Evolutionary conservation across 2,888 invertebrate species (phyloP).

Genomic region (Pharmacophagus antenor): DNA sequence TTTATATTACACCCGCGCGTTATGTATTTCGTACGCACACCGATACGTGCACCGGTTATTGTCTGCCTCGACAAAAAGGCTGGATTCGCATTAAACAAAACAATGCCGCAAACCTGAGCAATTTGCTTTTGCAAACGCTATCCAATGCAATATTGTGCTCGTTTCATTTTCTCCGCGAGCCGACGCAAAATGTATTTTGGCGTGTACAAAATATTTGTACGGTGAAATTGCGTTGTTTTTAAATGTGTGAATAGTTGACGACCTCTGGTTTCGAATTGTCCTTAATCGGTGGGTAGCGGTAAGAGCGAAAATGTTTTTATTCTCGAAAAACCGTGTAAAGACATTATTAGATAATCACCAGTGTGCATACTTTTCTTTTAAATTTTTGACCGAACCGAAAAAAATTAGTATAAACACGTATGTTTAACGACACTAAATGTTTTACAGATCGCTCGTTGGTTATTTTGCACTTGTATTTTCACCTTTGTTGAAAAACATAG

Average conservation of each 20-base stretch:
- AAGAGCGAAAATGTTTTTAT: not conserved
- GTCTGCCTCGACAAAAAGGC: constrained; percentile 32
- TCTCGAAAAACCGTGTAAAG: no score
- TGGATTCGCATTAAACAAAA: constrained; percentile 36
- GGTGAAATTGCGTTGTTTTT: constrained; percentile 19
- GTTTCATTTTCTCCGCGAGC: constrained; percentile 35
- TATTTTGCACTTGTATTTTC: no score
- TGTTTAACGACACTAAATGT: no score
- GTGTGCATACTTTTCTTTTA: no score
- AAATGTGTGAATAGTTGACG: constrained; percentile 29
- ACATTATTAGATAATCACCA: no score
- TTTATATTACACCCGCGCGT: constrained; percentile 19
- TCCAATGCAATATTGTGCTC: constrained; percentile 37
- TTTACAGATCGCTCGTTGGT: no score
- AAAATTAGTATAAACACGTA: no score
- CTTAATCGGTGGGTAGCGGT: not conserved
- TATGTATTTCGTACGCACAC: constrained; percentile 21
- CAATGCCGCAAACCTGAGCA: constrained; percentile 38
- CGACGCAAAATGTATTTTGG: constrained; percentile 26
- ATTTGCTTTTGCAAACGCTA: constrained; percentile 40
- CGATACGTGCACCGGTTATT: constrained; percentile 32
- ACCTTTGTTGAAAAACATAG: no score
- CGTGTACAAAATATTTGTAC: constrained; percentile 28
- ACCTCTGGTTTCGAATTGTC: not conserved
- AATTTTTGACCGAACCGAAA: no score